phyloP scores from a whole-genome alignment of 2,113 vertebrate species.

The Channa argus region DNA sequence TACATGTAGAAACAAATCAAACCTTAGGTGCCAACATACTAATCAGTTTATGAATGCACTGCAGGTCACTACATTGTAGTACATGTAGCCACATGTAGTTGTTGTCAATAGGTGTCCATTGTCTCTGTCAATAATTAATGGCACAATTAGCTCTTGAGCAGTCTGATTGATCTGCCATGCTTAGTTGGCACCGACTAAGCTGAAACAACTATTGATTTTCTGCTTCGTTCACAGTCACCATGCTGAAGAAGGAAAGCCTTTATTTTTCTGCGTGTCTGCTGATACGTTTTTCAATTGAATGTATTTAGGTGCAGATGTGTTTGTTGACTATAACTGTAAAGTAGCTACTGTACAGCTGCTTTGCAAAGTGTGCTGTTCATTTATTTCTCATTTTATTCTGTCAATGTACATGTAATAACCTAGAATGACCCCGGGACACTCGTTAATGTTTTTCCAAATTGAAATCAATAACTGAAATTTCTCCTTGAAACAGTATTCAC shows the following conservation, averaged over 20 bases:
- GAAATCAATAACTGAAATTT: no score
- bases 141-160: constrained; percentile 69
- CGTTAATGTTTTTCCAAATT: no score
- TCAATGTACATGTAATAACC: no score
- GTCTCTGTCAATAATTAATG: constrained; percentile 77
- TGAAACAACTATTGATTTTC: constrained; percentile 63
- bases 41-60: background rate
- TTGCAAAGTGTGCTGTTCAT: no score
- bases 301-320: background rate
- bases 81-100: background rate
- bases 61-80: background rate
- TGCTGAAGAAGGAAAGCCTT: constrained; percentile 33
- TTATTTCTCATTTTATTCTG: no score
- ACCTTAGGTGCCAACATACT: background rate
- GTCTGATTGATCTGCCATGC: constrained; percentile 39
- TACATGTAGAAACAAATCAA: background rate
- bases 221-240: background rate
- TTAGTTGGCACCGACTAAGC: constrained; percentile 41
- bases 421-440: no score
- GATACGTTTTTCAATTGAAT: background rate
- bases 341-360: no score
- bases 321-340: no score
- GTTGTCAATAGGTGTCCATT: constrained; percentile 57
- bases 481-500: no score
- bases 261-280: constrained; percentile 23